These are phyloP conservation scores for Leptinotarsa defecta DNA, from an alignment of 1,140 invertebrate species.

Conservation along the genomic window DNA sequence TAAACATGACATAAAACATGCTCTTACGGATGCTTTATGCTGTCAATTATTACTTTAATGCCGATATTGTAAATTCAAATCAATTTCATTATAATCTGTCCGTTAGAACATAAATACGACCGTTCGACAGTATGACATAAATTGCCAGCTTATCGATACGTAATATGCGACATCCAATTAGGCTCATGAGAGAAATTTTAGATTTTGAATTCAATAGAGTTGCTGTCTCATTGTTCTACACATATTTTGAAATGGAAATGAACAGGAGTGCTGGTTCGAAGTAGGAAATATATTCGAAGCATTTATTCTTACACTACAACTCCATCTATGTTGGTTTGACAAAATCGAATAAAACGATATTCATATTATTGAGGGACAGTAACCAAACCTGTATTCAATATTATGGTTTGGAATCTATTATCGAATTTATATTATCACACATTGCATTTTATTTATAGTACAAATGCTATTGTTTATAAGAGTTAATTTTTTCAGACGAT, in stretches of 20 bases:
- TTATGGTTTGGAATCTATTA: too few relatives aligned
- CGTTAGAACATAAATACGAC: conserved; percentile 15
- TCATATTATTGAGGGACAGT: too few relatives aligned
- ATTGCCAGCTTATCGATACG: conserved; percentile 11
- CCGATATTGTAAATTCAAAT: conserved; percentile 24
- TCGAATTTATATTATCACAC: too few relatives aligned
- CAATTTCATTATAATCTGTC: conserved; percentile 25
- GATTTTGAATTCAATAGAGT: background rate
- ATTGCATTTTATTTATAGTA: too few relatives aligned
- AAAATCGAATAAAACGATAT: too few relatives aligned
- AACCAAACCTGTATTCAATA: too few relatives aligned
- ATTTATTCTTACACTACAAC: too few relatives aligned
- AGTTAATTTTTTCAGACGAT: too few relatives aligned
- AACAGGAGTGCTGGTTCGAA: background rate
- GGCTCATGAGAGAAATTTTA: background rate
- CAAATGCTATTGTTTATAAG: too few relatives aligned
- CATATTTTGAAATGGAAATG: background rate
- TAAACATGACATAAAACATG: conserved; percentile 27
- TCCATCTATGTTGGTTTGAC: too few relatives aligned
- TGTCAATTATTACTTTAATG: conserved; percentile 26
- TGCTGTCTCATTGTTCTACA: background rate
- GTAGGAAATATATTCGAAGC: background rate
- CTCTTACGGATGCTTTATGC: conserved; percentile 23
- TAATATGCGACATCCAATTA: conserved; percentile 5
- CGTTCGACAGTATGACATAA: background rate